Conservation (phyloP, 2,113 vertebrate species). For the Oceanodroma tethys region DNA sequence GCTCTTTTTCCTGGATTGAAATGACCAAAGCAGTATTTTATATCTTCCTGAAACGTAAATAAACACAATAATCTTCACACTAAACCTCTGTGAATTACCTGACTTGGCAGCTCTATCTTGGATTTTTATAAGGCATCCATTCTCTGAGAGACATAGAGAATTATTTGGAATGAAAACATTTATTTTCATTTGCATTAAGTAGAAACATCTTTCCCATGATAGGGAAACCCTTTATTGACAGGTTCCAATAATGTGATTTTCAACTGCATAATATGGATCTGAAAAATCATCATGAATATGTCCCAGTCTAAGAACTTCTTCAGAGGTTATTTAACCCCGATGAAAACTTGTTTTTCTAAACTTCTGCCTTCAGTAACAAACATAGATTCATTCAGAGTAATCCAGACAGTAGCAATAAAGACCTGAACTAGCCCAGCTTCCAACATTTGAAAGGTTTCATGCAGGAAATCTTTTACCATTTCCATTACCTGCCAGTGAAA, state of each 20-base stretch:
- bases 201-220: background rate
- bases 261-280: background rate
- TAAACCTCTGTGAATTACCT: background rate
- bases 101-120: background rate
- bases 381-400: background rate
- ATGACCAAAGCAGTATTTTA: background rate
- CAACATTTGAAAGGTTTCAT: background rate
- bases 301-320: background rate
- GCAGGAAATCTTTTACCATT: background rate
- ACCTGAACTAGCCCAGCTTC: background rate
- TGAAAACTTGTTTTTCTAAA: background rate
- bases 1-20: background rate
- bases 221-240: background rate
- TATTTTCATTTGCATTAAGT: background rate
- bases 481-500: background rate
- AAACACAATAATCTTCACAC: background rate
- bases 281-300: background rate
- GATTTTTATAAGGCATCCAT: background rate
- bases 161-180: background rate
- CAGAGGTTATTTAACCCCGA: background rate
- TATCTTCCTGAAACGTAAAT: background rate
- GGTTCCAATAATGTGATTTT: background rate
- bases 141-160: background rate
- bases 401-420: background rate
- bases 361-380: background rate